phyloP scores from a whole-genome alignment of 2,113 vertebrate genomes.

The Thymallus thymallus region DNA sequence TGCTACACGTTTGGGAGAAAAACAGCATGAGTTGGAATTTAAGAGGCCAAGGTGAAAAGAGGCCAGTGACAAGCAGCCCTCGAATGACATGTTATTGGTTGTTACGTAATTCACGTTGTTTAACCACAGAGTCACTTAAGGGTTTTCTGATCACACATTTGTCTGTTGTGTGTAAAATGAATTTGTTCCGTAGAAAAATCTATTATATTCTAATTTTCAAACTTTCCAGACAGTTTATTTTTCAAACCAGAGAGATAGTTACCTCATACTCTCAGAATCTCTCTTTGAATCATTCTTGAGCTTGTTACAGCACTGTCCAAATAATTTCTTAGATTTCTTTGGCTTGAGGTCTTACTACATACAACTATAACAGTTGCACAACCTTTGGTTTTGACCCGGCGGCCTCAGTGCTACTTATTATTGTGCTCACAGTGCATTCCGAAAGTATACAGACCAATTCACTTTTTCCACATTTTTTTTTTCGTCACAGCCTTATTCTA shows the following conservation, averaged over 20 bases:
- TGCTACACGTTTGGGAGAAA: constrained; percentile 32
- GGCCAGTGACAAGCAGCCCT: constrained; percentile 9
- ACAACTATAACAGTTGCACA: not conserved
- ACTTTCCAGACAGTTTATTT: no score
- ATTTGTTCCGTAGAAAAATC: not conserved
- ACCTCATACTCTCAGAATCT: not conserved
- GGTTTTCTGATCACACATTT: not conserved
- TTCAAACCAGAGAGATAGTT: not conserved
- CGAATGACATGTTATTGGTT: constrained; percentile 26
- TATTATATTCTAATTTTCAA: not conserved
- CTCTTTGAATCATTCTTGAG: not conserved
- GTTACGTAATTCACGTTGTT: not conserved
- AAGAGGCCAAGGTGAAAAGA: constrained; percentile 3
- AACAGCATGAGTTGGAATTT: constrained; percentile 20
- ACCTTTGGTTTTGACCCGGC: not conserved
- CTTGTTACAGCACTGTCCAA: not conserved
- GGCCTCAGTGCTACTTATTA: not conserved
- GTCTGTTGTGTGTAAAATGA: not conserved
- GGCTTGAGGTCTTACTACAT: not conserved
- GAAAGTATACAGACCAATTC: no score
- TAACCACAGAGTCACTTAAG: not conserved
- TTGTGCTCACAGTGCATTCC: no score
- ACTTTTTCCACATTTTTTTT: no score
- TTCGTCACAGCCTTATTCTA: no score
- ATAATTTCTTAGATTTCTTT: not conserved